Conservation (phyloP, 2,888 invertebrate genomes). For the Geotrupes spiniger region DNA sequence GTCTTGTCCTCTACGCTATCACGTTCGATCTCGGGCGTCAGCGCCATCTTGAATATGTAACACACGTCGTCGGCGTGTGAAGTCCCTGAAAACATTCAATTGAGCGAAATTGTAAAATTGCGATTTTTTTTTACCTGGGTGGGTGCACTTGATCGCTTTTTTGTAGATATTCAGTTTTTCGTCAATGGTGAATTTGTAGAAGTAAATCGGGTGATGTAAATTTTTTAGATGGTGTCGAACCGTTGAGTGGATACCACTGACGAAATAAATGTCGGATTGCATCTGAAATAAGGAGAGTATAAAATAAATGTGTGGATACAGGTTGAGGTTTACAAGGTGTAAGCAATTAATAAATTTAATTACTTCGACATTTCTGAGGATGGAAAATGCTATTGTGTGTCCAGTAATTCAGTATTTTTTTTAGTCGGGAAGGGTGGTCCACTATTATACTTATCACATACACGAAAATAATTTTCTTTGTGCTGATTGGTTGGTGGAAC, state of each 20-base stretch:
- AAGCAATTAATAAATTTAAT: no score
- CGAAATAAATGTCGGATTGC: slow-evolving; percentile 40
- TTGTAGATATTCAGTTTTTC: slow-evolving; percentile 30
- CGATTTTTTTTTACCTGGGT: slow-evolving; percentile 36
- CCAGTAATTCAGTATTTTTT: no score
- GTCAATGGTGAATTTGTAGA: slow-evolving; percentile 38
- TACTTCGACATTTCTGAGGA: no score
- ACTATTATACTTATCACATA: no score
- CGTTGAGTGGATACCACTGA: slow-evolving; percentile 31
- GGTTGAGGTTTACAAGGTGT: no score
- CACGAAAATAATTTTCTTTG: slow-evolving; percentile 40
- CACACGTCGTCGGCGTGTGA: slow-evolving; percentile 34
- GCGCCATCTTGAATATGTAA: slow-evolving; percentile 31
- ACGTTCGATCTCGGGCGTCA: slow-evolving; percentile 27
- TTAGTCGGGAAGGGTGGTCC: no score
- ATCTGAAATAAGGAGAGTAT: slow-evolving; percentile 40
- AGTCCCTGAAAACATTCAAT: slow-evolving; percentile 22
- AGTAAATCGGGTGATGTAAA: slow-evolving; percentile 36
- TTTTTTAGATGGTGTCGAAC: slow-evolving; percentile 33
- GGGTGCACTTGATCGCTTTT: slow-evolving; percentile 26
- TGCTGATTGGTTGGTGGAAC: slow-evolving; percentile 30
- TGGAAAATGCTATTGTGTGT: no score
- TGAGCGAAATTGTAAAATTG: slow-evolving; percentile 1
- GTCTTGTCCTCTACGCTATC: slow-evolving; percentile 34
- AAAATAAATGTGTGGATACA: no score